Conservation (phyloP, 2,797 vertebrate species). For the Cyclopterus lumpus region DNA sequence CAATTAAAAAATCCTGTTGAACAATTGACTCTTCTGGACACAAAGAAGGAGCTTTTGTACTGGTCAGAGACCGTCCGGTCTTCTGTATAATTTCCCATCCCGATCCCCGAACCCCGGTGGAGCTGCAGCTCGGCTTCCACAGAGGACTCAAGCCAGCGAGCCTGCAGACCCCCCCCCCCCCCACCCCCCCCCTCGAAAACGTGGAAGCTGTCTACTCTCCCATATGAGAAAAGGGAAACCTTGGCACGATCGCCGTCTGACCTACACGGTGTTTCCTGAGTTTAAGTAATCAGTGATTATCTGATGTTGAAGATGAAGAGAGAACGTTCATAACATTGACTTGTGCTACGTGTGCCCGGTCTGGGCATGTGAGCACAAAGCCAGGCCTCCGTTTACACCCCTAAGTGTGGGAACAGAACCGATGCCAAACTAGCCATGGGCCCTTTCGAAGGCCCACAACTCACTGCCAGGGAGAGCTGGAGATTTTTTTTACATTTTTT, state of each 20-base stretch:
- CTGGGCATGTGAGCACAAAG: conserved; percentile 64
- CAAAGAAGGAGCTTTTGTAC: conserved; percentile 74
- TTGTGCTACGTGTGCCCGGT: conserved; percentile 72
- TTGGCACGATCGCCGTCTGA: conserved; percentile 74
- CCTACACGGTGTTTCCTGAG: conserved; percentile 80
- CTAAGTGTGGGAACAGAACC: conserved; percentile 78
- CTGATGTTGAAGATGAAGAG: conserved; percentile 79
- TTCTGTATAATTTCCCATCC: conserved; percentile 64
- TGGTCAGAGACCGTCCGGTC: conserved; percentile 68
- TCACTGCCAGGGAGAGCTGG: conserved; percentile 64
- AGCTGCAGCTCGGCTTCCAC: conserved; percentile 63
- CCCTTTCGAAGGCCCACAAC: conserved; percentile 57
- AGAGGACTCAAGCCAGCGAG: conserved; percentile 42
- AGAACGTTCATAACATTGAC: conserved; percentile 73
- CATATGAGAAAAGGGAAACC: conserved; percentile 76
- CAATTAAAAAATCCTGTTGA: conserved; percentile 79
- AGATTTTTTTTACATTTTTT: conserved; percentile 43
- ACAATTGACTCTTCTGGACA: conserved; percentile 70
- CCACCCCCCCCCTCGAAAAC: conserved; percentile 62
- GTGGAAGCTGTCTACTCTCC: conserved; percentile 64
- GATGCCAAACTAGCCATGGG: conserved; percentile 67
- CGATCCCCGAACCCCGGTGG: conserved; percentile 61
- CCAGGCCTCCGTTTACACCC: conserved; percentile 69
- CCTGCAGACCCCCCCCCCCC: conserved; percentile 47
- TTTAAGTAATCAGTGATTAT: conserved; percentile 85